A percentile compares a stretch with the other conserved stretches of the same genome.
These are phyloP conservation scores for Acromyrmex charruanus DNA, from an alignment of 1,140 invertebrate genomes.

Conservation along the genomic window DNA sequence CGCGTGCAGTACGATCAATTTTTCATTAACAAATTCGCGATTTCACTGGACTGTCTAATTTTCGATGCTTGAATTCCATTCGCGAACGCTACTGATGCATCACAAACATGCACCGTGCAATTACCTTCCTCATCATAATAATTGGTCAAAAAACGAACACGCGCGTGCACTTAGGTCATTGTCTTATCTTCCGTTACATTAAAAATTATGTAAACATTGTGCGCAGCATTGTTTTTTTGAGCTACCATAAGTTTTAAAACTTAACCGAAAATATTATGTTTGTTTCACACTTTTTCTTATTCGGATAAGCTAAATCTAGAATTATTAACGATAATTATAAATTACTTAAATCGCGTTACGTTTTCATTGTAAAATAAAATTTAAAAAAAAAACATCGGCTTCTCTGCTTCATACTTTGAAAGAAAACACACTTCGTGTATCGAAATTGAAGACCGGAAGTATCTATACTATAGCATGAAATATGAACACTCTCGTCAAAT, in stretches of 20 bases:
- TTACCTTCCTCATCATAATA: not conserved
- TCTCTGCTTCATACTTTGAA: not conserved
- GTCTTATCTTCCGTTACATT: slow-evolving; percentile 7
- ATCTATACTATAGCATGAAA: slow-evolving; percentile 11
- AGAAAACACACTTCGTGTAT: not conserved
- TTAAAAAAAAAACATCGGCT: not conserved
- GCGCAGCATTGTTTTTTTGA: not conserved
- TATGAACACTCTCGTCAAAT: slow-evolving; percentile 35
- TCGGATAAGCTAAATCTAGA: not conserved
- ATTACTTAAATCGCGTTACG: not conserved
- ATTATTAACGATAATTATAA: not conserved
- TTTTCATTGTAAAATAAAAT: not conserved
- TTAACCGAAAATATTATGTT: not conserved
- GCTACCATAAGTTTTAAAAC: not conserved
- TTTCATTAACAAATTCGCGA: slow-evolving; percentile 43
- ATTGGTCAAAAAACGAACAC: not conserved
- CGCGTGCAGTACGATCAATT: slow-evolving; percentile 38
- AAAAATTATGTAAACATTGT: not conserved
- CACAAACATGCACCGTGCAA: slow-evolving; percentile 36
- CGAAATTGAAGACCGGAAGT: slow-evolving; percentile 48
- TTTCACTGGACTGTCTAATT: slow-evolving; percentile 35
- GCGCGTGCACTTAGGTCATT: not conserved
- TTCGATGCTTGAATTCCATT: not conserved
- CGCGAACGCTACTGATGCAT: slow-evolving; percentile 29
- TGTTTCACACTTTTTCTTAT: not conserved